Conservation (phyloP, 2,113 vertebrate genomes). For the Eretmochelys imbricata region DNA sequence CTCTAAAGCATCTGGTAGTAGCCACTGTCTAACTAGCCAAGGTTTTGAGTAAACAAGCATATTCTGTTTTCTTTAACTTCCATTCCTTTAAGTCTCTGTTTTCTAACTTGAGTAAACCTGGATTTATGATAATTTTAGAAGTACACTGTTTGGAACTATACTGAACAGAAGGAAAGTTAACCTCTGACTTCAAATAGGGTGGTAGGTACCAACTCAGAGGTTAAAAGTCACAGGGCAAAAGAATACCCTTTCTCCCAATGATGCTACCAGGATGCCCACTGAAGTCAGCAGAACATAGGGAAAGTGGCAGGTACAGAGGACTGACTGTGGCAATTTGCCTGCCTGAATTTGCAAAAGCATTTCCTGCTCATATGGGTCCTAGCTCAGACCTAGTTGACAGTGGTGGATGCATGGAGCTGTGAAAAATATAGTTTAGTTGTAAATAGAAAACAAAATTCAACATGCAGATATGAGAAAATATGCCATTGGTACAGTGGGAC, state of each 20-base stretch:
- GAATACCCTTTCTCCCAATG: not conserved
- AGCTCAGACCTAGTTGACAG: not conserved
- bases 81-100: not conserved
- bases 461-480: not conserved
- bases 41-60: not conserved
- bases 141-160: not conserved
- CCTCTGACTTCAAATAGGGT: not conserved
- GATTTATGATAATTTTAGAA: not conserved
- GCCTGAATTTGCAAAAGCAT: not conserved
- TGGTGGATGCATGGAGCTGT: not conserved
- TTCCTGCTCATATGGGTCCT: not conserved
- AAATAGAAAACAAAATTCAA: accelerated
- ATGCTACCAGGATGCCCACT: not conserved
- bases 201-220: not conserved
- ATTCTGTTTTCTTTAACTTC: not conserved
- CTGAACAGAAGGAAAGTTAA: not conserved
- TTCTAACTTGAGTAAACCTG: not conserved
- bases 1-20: no score
- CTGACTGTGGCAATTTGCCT: not conserved
- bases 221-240: not conserved
- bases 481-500: not conserved
- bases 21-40: constrained; percentile 6
- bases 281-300: not conserved
- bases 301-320: not conserved
- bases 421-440: accelerated